These are phyloP conservation scores for Chelon labrosus DNA, from an alignment of 2,797 vertebrate species.

Conservation along the genomic window DNA sequence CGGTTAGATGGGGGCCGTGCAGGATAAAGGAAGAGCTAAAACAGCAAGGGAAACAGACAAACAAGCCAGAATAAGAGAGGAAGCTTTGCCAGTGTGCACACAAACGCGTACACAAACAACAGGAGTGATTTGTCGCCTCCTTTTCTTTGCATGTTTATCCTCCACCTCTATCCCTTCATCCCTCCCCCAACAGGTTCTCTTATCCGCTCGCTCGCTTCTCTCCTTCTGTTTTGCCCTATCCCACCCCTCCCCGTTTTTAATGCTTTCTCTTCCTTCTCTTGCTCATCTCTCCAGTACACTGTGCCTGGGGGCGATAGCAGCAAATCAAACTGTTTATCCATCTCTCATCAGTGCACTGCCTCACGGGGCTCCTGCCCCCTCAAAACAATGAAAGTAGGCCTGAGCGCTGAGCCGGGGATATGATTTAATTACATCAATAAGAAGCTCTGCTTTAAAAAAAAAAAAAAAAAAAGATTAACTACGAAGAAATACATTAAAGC, in stretches of 20 bases:
- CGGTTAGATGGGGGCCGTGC: conserved; percentile 60
- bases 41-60: conserved; percentile 62
- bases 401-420: conserved; percentile 75
- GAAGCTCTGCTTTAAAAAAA: conserved; percentile 58
- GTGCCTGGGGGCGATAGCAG: conserved; percentile 84
- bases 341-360: conserved; percentile 84
- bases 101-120: conserved; percentile 66
- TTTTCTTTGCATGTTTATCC: conserved; percentile 81
- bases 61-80: conserved; percentile 63
- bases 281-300: conserved; percentile 88
- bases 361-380: conserved; percentile 82
- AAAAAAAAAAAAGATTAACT: conserved; percentile 44
- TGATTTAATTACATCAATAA: conserved; percentile 85
- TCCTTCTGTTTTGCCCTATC: conserved; percentile 76
- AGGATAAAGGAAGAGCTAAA: conserved; percentile 60
- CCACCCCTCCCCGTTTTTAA: conserved; percentile 64
- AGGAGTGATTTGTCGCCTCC: conserved; percentile 76
- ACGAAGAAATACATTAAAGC: conserved; percentile 51
- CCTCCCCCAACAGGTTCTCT: conserved; percentile 77
- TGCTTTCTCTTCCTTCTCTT: conserved; percentile 76
- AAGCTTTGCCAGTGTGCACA: conserved; percentile 47
- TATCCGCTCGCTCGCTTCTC: conserved; percentile 73
- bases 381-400: conserved; percentile 83
- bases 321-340: conserved; percentile 89
- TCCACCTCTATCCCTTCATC: conserved; percentile 73